Conservation (phyloP, 1,140 invertebrate genomes). For the Cydia splendana region DNA sequence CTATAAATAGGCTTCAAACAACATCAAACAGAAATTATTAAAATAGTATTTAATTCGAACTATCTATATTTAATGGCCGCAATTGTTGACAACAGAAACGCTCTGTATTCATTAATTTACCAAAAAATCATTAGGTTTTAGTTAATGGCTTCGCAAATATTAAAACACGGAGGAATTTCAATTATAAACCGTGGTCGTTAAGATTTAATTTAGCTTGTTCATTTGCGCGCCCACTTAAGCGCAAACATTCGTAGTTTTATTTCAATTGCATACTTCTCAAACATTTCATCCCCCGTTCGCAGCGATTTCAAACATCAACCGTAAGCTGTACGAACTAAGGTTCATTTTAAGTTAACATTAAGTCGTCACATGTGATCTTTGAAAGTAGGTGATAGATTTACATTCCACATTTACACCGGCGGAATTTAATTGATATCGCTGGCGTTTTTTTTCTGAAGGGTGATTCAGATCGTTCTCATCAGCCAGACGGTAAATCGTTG, state of each 20-base stretch:
- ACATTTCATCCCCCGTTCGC: background rate
- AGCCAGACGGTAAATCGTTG: conserved; percentile 18
- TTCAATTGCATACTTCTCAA: background rate
- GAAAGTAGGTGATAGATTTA: conserved; percentile 3
- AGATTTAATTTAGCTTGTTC: conserved; percentile 7
- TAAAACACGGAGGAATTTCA: background rate
- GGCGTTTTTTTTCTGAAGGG: conserved; percentile 18
- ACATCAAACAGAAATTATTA: too few species aligned
- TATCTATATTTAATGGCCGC: too few species aligned
- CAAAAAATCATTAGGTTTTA: too few species aligned
- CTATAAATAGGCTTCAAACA: too few species aligned
- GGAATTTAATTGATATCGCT: conserved; percentile 33
- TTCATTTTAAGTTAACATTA: background rate
- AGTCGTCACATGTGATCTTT: background rate
- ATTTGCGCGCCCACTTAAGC: conserved; percentile 22
- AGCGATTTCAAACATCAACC: background rate
- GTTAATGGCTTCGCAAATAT: background rate
- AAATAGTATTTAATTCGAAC: too few species aligned
- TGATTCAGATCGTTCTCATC: conserved; percentile 26
- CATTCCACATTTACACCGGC: conserved; percentile 34
- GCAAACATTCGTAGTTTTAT: conserved; percentile 28
- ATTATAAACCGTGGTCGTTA: background rate
- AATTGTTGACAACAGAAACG: too few species aligned
- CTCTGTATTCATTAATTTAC: too few species aligned
- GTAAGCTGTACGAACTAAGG: background rate